phyloP scores from a whole-genome alignment of 2,888 invertebrate genomes.

The Nyleta sp. region DNA sequence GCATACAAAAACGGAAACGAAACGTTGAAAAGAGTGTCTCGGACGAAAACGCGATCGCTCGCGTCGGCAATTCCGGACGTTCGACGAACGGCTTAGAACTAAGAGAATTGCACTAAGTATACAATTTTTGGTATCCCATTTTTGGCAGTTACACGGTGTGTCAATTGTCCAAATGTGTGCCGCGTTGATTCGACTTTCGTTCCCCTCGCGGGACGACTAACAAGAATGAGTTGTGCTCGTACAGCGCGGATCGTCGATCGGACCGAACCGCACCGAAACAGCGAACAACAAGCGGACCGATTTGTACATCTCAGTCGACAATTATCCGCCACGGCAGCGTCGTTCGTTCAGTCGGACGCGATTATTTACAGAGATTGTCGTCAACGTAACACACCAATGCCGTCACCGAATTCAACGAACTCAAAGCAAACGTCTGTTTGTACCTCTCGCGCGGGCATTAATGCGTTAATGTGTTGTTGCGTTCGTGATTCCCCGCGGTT shows the following conservation, averaged over 20 bases:
- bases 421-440: slow-evolving; percentile 38
- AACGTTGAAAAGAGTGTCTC: too few species aligned
- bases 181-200: not conserved
- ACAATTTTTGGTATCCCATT: slow-evolving; percentile 73
- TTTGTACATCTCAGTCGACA: slow-evolving; percentile 35
- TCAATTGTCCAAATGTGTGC: slow-evolving; percentile 31
- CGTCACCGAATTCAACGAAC: slow-evolving; percentile 20
- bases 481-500: slow-evolving; percentile 19
- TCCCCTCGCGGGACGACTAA: not conserved
- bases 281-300: not conserved
- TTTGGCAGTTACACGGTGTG: slow-evolving; percentile 60
- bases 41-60: slow-evolving; percentile 4
- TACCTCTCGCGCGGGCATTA: slow-evolving; percentile 34
- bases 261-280: not conserved
- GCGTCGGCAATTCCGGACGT: slow-evolving; percentile 16
- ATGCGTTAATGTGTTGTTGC: slow-evolving; percentile 52
- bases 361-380: slow-evolving; percentile 57
- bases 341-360: slow-evolving; percentile 36
- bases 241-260: not conserved
- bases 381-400: slow-evolving; percentile 56
- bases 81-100: slow-evolving; percentile 68
- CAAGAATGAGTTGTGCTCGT: slow-evolving; percentile 15
- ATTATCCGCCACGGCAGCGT: slow-evolving; percentile 16
- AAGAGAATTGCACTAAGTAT: slow-evolving; percentile 69
- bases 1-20: slow-evolving; percentile 29